Conservation (phyloP, 2,888 invertebrate genomes). For the Cerastis rubricosa region DNA sequence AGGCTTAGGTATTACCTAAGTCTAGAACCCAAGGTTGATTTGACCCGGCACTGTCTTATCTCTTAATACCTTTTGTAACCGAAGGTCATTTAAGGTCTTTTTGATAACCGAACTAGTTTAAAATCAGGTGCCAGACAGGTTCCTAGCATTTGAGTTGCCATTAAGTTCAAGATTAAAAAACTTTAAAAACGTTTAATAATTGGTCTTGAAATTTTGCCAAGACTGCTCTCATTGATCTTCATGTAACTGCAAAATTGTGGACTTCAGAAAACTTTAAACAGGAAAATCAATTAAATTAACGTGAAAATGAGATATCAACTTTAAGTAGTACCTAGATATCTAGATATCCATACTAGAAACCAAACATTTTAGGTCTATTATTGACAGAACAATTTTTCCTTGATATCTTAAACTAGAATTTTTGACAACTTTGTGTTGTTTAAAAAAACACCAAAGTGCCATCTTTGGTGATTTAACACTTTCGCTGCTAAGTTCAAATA, state of each 20-base stretch:
- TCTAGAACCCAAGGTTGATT: conserved; percentile 46
- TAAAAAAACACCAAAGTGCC: no score
- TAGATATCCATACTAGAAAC: not conserved
- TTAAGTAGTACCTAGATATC: not conserved
- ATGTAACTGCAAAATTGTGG: not conserved
- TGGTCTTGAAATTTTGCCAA: not conserved
- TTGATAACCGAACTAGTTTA: conserved; percentile 8
- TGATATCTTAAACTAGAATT: not conserved
- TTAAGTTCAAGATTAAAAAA: conserved; percentile 14
- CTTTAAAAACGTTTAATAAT: not conserved
- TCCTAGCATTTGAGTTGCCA: not conserved
- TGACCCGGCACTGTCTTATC: conserved; percentile 12
- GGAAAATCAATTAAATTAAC: not conserved
- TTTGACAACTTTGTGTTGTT: not conserved
- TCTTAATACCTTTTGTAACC: conserved; percentile 8
- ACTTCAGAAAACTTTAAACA: no score
- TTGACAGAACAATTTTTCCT: not conserved
- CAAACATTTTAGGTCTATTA: not conserved
- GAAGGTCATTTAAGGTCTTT: not conserved
- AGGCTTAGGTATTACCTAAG: conserved; percentile 18
- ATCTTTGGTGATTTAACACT: not conserved
- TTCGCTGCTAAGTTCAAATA: no score
- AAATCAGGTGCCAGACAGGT: not conserved
- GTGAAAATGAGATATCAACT: not conserved
- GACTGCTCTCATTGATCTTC: not conserved